Evolutionary conservation across 2,797 vertebrate species (phyloP), one percentile per base, ranked within the genome.

Genomic region (Salmo trutta): DNA sequence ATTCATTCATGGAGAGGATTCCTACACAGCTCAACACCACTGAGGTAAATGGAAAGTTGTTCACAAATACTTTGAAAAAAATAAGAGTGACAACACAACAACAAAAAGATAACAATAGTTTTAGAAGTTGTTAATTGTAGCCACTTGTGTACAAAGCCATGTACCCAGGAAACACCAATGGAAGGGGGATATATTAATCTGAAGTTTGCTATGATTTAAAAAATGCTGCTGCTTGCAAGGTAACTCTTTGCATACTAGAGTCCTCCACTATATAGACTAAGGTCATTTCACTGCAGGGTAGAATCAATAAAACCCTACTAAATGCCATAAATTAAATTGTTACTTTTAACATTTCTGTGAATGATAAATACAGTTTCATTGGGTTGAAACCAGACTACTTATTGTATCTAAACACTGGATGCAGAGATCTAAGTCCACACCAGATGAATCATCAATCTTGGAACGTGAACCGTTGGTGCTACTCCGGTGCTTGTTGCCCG

Each of bases 11-110:
- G 69, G 69, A 71, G 62, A 16, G 14, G 19, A 19, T 52, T 53
- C 36, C 56, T 33, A 73, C 68, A 29, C 8, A 68, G 47, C 41
- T 47, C 33, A 51, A 77, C 76, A 77, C 17, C n/a, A 65, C 14
- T 2, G n/a, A n/a, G 33, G 1, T 47, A 64, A 73, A 67, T 47
- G 17, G 14, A 71, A 56, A 31, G 69, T 71, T 77, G 64, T 65
- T 52, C 66, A 77, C 76, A 71, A 31, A 72, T 65, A 72, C 31
- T 16, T 47, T 47, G 41, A 47, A 10, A 47, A 29, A 31, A 29
- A 15, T 52, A 52, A 75, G 41, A 0, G 51, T 15, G 29, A 68
- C 16, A 19, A 71, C 17, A 33, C 16, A 19, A 24, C 24, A 47
- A 21, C 15, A 51, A 47, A 53, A 16, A 64, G 17, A 41, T 3